Base-by-base conservation (phyloP, 2,888 invertebrate species). In the Leptinotarsa peninsularis region DNA sequence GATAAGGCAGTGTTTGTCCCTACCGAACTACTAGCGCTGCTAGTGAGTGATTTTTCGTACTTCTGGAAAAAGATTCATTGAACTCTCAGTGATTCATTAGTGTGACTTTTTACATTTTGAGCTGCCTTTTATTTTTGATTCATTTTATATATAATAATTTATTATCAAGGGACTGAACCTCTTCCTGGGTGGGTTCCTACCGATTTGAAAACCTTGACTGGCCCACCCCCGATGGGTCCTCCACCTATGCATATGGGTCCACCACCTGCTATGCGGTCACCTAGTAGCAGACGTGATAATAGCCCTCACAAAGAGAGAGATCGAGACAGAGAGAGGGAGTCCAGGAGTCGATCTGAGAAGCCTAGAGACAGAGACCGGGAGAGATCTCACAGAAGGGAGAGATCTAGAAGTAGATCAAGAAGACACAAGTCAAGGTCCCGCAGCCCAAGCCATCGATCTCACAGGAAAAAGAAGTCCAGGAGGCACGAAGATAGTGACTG, bases 401-500 rank as follows among this genome's bases (percentile, higher is more conserved):
- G 93, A 74, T 93, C 93, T n/a, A 90, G 93, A 15, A 93, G 93
- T 14, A 89, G 92, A 73, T 92, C 93, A 1, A 87, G 91, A 81
- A 90, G 94, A 74, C 94, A 94, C 87, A 93, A 93, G 85, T 93
- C 94, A 2, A 89, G 93, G 66, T 93, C 93, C 4, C 91, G 93
- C 50, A 93, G 93, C 83, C 94, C 93, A 66, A 91, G 92, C 76
- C 91, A 92, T 78, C 89, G 93, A 71, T 86, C 88, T 49, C 91
- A 91, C 78, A 89, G 90, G 77, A 91, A 92, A 71, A 93, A 93
- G 88, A 93, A 93, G 89, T 91, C 95, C 84, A 49, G 94, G 56
- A 93, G 88, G 67, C 88, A 95, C 81, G 93, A 93, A 66, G 93
- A 93, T 79, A 94, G 94, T 77, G 94, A 94, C 66, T 81, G 70